phyloP scores from a whole-genome alignment of 2,888 invertebrate species.

The Pristionchus maxplancki region DNA sequence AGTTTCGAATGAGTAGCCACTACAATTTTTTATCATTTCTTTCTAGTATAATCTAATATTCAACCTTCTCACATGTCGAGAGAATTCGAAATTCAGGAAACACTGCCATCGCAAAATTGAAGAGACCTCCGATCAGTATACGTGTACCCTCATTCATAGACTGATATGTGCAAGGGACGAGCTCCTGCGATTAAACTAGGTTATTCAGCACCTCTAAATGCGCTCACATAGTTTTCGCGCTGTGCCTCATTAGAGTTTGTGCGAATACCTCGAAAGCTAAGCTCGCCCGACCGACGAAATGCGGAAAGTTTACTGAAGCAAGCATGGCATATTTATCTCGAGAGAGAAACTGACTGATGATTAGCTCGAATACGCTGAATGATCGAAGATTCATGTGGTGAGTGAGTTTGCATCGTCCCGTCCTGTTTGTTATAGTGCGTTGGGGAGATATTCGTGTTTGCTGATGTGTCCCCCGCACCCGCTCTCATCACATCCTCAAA shows the following conservation, averaged over 20 bases:
- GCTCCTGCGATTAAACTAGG: neutral
- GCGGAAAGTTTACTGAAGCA: neutral
- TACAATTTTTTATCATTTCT: too few species aligned
- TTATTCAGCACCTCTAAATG: too few species aligned
- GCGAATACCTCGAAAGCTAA: neutral
- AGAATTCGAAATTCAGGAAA: too few species aligned
- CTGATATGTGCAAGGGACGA: neutral
- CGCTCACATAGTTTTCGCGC: neutral
- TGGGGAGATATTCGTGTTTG: neutral
- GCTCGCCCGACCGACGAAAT: neutral
- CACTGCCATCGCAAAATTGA: neutral
- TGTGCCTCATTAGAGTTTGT: neutral
- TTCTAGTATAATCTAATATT: too few species aligned
- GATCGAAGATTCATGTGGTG: neutral
- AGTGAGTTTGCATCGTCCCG: too few species aligned
- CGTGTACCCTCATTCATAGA: neutral
- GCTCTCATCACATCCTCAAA: neutral
- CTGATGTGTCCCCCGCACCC: neutral
- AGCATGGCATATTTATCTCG: too few species aligned
- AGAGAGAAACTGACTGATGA: neutral
- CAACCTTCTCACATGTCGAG: too few species aligned
- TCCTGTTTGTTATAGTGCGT: neutral
- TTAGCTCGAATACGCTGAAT: neutral
- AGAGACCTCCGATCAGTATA: neutral
- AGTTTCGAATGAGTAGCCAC: constrained; percentile 2